These are phyloP conservation scores for Burhinus bistriatus DNA, from an alignment of 2,113 vertebrate genomes.

Conservation along the genomic window DNA sequence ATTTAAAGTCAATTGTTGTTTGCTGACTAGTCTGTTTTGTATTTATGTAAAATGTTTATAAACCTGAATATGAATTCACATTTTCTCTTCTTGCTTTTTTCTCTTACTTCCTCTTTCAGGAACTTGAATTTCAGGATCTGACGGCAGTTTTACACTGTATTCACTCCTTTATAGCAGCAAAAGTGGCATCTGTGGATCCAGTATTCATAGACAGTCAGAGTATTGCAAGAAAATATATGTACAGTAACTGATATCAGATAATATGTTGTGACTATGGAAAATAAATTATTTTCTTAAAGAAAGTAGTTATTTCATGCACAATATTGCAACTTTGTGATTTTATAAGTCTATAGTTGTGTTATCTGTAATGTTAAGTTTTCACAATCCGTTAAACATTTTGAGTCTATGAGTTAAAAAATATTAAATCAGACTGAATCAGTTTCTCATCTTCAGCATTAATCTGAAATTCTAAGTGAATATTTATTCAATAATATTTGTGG, in stretches of 20 bases:
- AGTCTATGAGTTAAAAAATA: not conserved
- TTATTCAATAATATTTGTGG: not conserved
- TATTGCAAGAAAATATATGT: conserved; percentile 78
- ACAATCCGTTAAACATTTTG: conserved; percentile 21
- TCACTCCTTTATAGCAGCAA: conserved; percentile 92
- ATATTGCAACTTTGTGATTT: conserved; percentile 65
- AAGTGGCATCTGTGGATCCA: conserved; percentile 92
- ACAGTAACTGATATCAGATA: conserved; percentile 74
- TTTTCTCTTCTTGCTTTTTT: not conserved
- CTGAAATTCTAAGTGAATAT: not conserved
- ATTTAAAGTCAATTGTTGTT: not conserved
- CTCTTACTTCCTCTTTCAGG: conserved; percentile 71
- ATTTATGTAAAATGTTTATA: not conserved
- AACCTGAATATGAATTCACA: not conserved
- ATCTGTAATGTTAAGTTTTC: conserved; percentile 65
- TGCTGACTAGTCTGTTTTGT: not conserved
- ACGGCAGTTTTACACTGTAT: conserved; percentile 90
- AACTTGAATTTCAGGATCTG: conserved; percentile 90
- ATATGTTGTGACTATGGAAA: conserved; percentile 33
- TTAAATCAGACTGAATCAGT: conserved; percentile 38
- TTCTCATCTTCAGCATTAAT: not conserved
- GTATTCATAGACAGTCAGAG: conserved; percentile 84
- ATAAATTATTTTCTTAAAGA: conserved; percentile 76
- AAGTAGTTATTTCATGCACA: conserved; percentile 65
- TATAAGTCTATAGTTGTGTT: conserved; percentile 67